Conservation (phyloP, 2,888 invertebrate genomes). For the Loripinus fragilis region DNA sequence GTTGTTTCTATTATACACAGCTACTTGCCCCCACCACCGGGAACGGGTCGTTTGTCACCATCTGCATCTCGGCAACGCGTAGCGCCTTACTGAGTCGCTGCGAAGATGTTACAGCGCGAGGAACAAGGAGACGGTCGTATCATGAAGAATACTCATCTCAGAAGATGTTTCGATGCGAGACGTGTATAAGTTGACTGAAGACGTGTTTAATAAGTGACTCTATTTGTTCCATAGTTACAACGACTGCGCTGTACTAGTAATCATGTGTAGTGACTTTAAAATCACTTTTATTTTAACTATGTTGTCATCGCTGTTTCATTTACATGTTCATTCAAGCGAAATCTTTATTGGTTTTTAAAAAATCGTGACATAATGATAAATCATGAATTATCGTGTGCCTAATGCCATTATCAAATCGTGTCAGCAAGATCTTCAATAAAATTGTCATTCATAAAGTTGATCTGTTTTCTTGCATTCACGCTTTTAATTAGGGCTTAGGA, state of each 20-base stretch:
- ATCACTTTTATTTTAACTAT: background rate
- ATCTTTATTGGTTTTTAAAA: background rate
- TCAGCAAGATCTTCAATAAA: background rate
- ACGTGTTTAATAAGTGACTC: conserved; percentile 4
- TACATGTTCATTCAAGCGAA: background rate
- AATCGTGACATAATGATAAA: background rate
- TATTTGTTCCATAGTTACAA: background rate
- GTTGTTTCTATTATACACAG: conserved; percentile 47
- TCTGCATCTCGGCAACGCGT: conserved; percentile 71
- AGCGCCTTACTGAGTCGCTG: conserved; percentile 70
- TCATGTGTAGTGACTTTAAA: conserved; percentile 5
- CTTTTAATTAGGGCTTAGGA: too few relatives aligned
- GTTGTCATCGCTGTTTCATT: conserved; percentile 6
- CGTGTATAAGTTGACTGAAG: background rate
- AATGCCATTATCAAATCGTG: background rate
- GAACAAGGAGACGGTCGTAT: conserved; percentile 27
- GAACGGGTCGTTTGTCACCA: conserved; percentile 65
- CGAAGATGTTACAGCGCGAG: conserved; percentile 48
- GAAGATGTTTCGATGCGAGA: conserved; percentile 10
- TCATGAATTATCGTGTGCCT: background rate
- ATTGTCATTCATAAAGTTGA: background rate
- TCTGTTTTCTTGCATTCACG: too few relatives aligned
- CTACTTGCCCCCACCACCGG: conserved; percentile 71
- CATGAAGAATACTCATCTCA: conserved; percentile 12
- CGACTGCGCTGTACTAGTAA: background rate